A percentile compares a stretch with the other conserved stretches of the same genome.
phyloP scores from a whole-genome alignment of 2,888 invertebrate species.

The Eudemis profundana region DNA sequence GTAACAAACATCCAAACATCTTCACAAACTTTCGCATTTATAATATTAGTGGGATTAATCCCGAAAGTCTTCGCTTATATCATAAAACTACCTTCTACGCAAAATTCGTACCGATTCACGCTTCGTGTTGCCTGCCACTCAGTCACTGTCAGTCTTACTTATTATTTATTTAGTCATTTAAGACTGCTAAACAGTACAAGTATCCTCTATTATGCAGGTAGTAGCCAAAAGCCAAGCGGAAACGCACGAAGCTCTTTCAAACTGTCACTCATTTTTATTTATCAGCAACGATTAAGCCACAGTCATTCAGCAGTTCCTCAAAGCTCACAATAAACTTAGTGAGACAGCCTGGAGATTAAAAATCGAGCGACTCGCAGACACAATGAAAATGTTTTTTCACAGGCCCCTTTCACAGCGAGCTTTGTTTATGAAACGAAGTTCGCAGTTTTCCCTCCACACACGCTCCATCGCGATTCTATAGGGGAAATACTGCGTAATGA shows the following conservation, averaged over 20 bases:
- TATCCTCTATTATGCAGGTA: not conserved
- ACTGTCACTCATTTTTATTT: constrained; percentile 45
- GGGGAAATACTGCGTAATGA: constrained; percentile 75
- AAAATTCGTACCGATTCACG: no score
- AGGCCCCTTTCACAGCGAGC: constrained; percentile 76
- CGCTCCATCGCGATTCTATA: constrained; percentile 75
- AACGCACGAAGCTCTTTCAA: not conserved
- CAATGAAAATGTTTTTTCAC: constrained; percentile 83
- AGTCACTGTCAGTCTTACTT: no score
- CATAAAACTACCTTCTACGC: no score
- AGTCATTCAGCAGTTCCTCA: constrained; percentile 57
- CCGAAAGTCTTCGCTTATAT: no score
- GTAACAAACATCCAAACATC: no score
- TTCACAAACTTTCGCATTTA: no score
- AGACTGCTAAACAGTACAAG: no score
- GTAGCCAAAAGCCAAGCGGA: no score
- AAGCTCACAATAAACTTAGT: constrained; percentile 79
- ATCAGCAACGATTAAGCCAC: constrained; percentile 61
- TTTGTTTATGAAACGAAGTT: constrained; percentile 84
- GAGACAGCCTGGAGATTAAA: constrained; percentile 78
- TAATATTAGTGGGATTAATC: no score
- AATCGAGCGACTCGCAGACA: constrained; percentile 82
- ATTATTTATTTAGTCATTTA: no score
- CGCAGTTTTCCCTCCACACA: constrained; percentile 73
- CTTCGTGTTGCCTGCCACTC: not conserved